These are phyloP conservation scores for Trichogramma evanescens DNA, from an alignment of 2,888 invertebrate species.

Conservation along the genomic window DNA sequence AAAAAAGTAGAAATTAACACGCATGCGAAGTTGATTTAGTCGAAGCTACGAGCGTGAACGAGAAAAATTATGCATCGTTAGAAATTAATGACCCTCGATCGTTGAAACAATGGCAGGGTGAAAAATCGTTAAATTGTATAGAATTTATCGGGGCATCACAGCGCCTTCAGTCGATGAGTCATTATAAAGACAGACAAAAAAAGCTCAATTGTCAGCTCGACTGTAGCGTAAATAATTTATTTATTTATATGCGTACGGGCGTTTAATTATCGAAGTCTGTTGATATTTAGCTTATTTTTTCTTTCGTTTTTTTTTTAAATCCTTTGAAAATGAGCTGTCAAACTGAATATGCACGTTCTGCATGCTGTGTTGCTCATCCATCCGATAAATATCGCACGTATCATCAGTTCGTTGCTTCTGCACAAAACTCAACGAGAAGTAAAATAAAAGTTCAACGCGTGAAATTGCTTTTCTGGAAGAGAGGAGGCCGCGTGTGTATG, in stretches of 20 bases:
- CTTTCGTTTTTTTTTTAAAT: slow-evolving; percentile 4
- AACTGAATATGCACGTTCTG: not conserved
- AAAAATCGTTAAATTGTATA: too few species aligned
- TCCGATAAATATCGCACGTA: slow-evolving; percentile 11
- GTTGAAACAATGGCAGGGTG: too few species aligned
- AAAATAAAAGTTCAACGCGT: slow-evolving; percentile 7
- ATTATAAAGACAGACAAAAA: too few species aligned
- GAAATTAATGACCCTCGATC: too few species aligned
- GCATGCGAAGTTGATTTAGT: too few species aligned
- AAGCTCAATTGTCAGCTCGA: too few species aligned
- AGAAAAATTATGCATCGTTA: too few species aligned
- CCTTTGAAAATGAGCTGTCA: not conserved
- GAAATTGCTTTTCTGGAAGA: slow-evolving; percentile 13
- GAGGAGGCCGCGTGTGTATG: not conserved
- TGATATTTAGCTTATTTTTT: not conserved
- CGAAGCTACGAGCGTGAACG: too few species aligned
- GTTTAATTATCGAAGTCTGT: not conserved
- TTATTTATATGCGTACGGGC: not conserved
- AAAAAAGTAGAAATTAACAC: too few species aligned
- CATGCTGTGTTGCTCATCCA: not conserved
- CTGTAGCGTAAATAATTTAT: too few species aligned
- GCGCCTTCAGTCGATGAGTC: too few species aligned
- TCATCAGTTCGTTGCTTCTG: not conserved
- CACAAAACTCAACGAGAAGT: not conserved
- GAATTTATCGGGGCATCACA: too few species aligned